Base-by-base conservation (phyloP, 2,113 vertebrate species). In the Hippocampus guttulatus region DNA sequence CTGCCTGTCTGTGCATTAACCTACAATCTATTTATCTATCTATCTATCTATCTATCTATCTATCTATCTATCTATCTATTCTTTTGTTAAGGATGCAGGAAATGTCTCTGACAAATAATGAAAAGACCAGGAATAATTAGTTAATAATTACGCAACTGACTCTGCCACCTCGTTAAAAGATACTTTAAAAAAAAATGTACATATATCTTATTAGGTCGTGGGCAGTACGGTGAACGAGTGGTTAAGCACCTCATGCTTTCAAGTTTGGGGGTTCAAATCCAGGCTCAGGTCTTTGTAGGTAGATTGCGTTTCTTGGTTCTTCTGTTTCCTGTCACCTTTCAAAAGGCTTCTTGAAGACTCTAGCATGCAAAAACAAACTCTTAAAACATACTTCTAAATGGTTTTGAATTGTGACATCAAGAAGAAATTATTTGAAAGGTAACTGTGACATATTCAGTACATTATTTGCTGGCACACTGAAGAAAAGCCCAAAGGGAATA, bases 31-130 rank as follows among this genome's bases (percentile, higher is more conserved):
- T 75, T 69, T 66, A 25, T 75, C 43, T 51, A 74, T 45, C 43
- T 45, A 45, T 45, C 52, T 57, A 10, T 57, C 49, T 64, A 21
- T 55, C 66, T 64, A 20, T 64, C 55, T 68, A 18, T 67, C 25
- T 49, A 47, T 76, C 61, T 64, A 10, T 43, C 60, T 69, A 66
- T 75, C 73, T 66, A 25, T 75, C 68, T 45, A 11, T 45, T 45
- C 43, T 45, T 45, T 14, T 45, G 43, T n/a, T 18, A 27, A 33
- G 18, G 52, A 51, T 63, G 0, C 27, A 40, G 65, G 1, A 41
- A 62, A 18, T 47, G 8, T 30, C 15, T 60, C 25, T 65, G 23
- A 60, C 18, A 12, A 55, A 55, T 55, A 55, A 55, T 23, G 21
- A n/a, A 10, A n/a, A 55, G n/a, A 55, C n/a, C 16, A 51, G 18